Evolutionary conservation across 2,113 vertebrate species (phyloP).

Genomic region (Cervus canadensis): DNA sequence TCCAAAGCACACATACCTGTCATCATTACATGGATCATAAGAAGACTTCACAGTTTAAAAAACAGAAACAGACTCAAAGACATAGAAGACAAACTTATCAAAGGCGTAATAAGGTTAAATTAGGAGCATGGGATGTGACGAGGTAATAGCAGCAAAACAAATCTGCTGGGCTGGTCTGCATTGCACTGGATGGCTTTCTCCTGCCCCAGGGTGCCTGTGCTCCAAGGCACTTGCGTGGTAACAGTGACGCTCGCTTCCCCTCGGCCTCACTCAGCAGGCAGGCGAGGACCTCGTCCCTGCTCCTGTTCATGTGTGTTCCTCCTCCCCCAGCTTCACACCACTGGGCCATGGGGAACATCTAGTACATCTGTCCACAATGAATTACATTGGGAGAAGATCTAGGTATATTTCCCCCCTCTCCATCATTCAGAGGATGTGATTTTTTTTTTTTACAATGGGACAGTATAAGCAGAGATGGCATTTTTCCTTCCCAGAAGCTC

Average conservation of each 20-base stretch:
- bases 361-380: background rate
- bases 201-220: background rate
- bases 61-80: background rate
- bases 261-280: background rate
- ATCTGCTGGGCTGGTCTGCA: accelerated
- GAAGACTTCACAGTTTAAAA: background rate
- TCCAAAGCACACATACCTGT: background rate
- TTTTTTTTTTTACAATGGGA: background rate
- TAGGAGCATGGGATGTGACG: background rate
- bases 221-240: background rate
- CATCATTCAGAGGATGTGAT: background rate
- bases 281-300: background rate
- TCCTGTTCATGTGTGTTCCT: background rate
- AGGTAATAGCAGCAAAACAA: background rate
- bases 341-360: background rate
- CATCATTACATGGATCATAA: background rate
- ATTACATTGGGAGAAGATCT: background rate
- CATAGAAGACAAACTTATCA: background rate
- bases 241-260: background rate
- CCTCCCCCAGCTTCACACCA: background rate
- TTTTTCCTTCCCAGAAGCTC: background rate
- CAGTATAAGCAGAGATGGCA: background rate
- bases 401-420: background rate
- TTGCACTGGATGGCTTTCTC: background rate
- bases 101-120: background rate